Evolutionary conservation across 2,888 invertebrate species (phyloP).

Genomic region (Selenia dentaria): DNA sequence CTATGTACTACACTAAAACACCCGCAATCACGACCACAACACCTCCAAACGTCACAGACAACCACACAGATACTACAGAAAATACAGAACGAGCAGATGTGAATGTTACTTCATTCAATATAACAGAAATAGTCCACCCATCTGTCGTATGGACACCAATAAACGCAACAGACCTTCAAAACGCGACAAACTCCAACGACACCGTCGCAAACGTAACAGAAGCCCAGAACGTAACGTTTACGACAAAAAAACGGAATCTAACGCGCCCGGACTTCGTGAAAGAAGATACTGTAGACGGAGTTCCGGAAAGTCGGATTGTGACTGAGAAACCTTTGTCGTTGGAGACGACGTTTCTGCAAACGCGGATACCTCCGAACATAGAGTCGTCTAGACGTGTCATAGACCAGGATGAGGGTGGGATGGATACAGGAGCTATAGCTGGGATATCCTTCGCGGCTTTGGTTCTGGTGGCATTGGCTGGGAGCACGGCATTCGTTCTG

Average conservation of each 20-base stretch:
- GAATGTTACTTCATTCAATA: conserved; percentile 37
- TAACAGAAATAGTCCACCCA: conserved; percentile 47
- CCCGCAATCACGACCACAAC: conserved; percentile 43
- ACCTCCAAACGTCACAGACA: conserved; percentile 47
- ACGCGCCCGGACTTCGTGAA: conserved; percentile 66
- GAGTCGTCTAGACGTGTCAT: conserved; percentile 71
- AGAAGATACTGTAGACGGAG: conserved; percentile 54
- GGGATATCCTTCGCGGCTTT: conserved; percentile 89
- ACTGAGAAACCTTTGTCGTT: conserved; percentile 75
- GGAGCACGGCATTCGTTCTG: conserved; percentile 87
- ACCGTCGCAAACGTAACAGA: conserved; percentile 56
- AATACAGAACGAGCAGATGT: conserved; percentile 19
- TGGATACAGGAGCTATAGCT: conserved; percentile 87
- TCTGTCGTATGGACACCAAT: conserved; percentile 64
- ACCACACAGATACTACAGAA: conserved; percentile 32
- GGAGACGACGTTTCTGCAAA: conserved; percentile 72
- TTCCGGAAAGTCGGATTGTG: conserved; percentile 69
- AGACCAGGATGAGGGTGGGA: conserved; percentile 60
- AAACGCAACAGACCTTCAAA: conserved; percentile 39
- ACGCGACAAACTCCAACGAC: conserved; percentile 41
- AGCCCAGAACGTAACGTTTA: conserved; percentile 58
- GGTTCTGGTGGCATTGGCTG: conserved; percentile 86
- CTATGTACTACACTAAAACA: conserved; percentile 72
- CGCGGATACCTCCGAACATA: conserved; percentile 69
- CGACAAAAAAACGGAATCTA: conserved; percentile 60